These are phyloP conservation scores for Agrotis segetum DNA, from an alignment of 2,888 invertebrate species.

Conservation along the genomic window DNA sequence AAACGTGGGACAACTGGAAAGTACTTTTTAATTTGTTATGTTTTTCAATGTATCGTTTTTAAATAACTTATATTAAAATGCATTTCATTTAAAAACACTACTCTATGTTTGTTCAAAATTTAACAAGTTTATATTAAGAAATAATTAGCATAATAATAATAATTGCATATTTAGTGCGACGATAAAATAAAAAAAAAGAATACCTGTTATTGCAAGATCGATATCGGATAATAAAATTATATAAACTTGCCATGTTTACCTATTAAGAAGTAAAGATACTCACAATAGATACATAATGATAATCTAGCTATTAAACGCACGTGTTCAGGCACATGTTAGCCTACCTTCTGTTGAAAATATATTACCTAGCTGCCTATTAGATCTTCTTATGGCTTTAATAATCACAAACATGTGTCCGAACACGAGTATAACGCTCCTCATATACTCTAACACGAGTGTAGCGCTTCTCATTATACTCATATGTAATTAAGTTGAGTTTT, in stretches of 20 bases:
- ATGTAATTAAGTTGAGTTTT: conserved; percentile 41
- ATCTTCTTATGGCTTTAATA: conserved; percentile 40
- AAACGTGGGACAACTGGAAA: too few species aligned
- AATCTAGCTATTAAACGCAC: conserved; percentile 42
- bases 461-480: conserved; percentile 9
- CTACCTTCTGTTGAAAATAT: conserved; percentile 47
- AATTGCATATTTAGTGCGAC: too few species aligned
- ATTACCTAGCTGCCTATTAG: conserved; percentile 46
- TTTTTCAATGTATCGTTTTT: too few species aligned
- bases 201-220: conserved; percentile 9
- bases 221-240: conserved; percentile 28
- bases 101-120: too few species aligned
- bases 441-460: conserved; percentile 29
- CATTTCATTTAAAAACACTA: too few species aligned
- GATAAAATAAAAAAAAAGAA: background rate
- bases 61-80: too few species aligned
- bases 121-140: too few species aligned
- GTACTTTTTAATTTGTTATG: too few species aligned
- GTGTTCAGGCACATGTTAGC: conserved; percentile 46
- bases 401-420: conserved; percentile 41
- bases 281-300: conserved; percentile 44
- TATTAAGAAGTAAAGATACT: conserved; percentile 30
- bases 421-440: conserved; percentile 40
- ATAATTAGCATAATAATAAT: too few species aligned
- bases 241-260: conserved; percentile 6